A percentile compares a stretch with the other conserved stretches of the same genome.
Evolutionary conservation across 2,113 vertebrate species (phyloP).

Genomic region (Donacobius atricapilla): DNA sequence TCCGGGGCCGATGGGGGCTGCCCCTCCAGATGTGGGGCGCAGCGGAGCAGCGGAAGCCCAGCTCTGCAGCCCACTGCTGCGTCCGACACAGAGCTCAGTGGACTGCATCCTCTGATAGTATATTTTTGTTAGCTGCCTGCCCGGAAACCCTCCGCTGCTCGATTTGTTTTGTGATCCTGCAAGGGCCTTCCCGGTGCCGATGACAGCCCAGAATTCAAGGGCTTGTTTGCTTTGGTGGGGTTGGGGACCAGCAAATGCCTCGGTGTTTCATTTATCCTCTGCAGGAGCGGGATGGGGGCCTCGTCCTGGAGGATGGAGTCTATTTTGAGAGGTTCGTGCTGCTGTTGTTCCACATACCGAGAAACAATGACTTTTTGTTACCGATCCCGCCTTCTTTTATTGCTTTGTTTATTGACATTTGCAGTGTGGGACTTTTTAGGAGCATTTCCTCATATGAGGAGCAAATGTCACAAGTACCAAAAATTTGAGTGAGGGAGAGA

Average conservation of each 20-base stretch:
- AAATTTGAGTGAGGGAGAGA: conserved; percentile 40
- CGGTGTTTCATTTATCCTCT: conserved; percentile 24
- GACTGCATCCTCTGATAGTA: conserved; percentile 79
- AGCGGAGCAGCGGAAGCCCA: conserved; percentile 78
- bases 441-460: conserved; percentile 73
- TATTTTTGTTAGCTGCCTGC: conserved; percentile 87
- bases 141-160: conserved; percentile 79
- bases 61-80: conserved; percentile 79
- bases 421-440: conserved; percentile 56
- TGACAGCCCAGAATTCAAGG: conserved; percentile 76
- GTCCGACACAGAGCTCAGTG: conserved; percentile 73
- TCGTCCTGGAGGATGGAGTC: conserved; percentile 44
- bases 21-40: conserved; percentile 80
- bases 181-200: conserved; percentile 75
- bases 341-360: conserved; percentile 59
- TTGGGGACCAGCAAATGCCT: conserved; percentile 48
- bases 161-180: conserved; percentile 82
- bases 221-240: conserved; percentile 76
- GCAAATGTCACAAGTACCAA: conserved; percentile 75
- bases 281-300: conserved; percentile 6
- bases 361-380: conserved; percentile 78
- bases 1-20: conserved; percentile 72
- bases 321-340: conserved; percentile 72
- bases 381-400: conserved; percentile 59
- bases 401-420: conserved; percentile 77